Conservation (phyloP, 2,888 invertebrate species). For the Apocheima hispidaria region DNA sequence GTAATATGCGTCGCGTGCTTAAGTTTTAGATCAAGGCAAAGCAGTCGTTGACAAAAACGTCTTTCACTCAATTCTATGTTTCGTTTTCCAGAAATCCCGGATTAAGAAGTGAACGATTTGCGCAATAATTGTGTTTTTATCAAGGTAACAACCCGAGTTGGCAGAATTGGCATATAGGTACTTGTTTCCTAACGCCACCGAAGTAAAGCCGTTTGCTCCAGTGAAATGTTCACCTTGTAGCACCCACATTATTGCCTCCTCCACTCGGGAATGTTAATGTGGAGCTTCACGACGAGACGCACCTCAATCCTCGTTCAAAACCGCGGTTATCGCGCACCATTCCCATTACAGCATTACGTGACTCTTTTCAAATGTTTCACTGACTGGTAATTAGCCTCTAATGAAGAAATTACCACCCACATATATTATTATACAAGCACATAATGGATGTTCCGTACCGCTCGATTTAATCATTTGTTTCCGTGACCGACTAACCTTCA, state of each 20-base stretch:
- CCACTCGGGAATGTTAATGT: conserved; percentile 68
- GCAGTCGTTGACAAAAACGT: conserved; percentile 39
- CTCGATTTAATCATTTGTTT: too few species aligned
- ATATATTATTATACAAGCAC: too few species aligned
- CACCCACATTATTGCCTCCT: conserved; percentile 70
- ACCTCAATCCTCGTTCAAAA: conserved; percentile 65
- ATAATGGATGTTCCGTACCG: too few species aligned
- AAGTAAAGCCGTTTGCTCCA: conserved; percentile 64
- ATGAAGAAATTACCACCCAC: conserved; percentile 38
- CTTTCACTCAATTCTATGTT: conserved; percentile 45
- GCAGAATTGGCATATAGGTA: conserved; percentile 43
- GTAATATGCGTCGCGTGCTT: conserved; percentile 2
- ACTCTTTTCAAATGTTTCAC: conserved; percentile 51
- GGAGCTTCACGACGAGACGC: conserved; percentile 57
- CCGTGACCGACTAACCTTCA: too few species aligned
- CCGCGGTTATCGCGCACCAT: conserved; percentile 64
- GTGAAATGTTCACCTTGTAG: conserved; percentile 68
- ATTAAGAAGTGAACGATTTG: conserved; percentile 47
- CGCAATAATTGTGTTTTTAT: conserved; percentile 41
- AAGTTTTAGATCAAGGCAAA: conserved; percentile 44
- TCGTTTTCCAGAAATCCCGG: conserved; percentile 44
- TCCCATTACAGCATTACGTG: conserved; percentile 69
- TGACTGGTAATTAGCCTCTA: conserved; percentile 41
- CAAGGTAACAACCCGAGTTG: conserved; percentile 31
- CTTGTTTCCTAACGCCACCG: conserved; percentile 53